A percentile compares a stretch with the other conserved stretches of the same genome.
phyloP scores from a whole-genome alignment of 2,888 invertebrate genomes.

The Dioctria rufipes region DNA sequence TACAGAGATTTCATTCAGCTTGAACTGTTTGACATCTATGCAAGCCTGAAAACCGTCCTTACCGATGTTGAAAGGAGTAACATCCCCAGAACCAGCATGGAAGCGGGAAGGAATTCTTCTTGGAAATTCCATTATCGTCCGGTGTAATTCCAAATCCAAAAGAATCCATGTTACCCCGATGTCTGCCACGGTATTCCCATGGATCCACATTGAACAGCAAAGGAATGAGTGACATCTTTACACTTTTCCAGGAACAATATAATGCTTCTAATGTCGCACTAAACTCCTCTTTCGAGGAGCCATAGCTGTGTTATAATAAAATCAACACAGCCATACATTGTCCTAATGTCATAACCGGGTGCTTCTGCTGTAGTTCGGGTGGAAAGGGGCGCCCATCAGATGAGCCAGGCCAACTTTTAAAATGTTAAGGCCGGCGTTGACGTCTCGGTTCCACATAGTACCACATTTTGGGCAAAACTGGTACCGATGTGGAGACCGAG shows the following conservation, averaged over 20 bases:
- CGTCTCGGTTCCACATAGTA: too few species aligned
- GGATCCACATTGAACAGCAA: slow-evolving; percentile 1
- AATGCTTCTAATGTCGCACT: too few species aligned
- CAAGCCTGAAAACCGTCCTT: slow-evolving; percentile 80
- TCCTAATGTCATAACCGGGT: too few species aligned
- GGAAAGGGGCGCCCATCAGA: too few species aligned
- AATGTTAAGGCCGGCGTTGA: too few species aligned
- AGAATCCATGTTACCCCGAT: not conserved
- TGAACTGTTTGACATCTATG: slow-evolving; percentile 80
- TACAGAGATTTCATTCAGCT: slow-evolving; percentile 79
- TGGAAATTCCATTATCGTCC: slow-evolving; percentile 12
- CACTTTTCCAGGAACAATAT: not conserved
- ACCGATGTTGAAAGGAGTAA: slow-evolving; percentile 65
- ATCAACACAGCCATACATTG: too few species aligned
- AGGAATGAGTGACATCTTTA: slow-evolving; percentile 24
- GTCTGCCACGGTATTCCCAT: slow-evolving; percentile 17
- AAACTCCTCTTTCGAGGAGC: too few species aligned
- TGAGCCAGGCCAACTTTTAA: too few species aligned
- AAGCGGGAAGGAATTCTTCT: not conserved
- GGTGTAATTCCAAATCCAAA: slow-evolving; percentile 26
- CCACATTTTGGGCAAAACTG: too few species aligned
- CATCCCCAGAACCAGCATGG: not conserved
- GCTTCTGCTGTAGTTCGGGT: too few species aligned
- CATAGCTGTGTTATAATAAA: too few species aligned
- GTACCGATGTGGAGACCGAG: too few species aligned